Evolutionary conservation across 53 echinoderm and acorn worm genomes (phyloP).

Genomic region (Apostichopus leukothele): DNA sequence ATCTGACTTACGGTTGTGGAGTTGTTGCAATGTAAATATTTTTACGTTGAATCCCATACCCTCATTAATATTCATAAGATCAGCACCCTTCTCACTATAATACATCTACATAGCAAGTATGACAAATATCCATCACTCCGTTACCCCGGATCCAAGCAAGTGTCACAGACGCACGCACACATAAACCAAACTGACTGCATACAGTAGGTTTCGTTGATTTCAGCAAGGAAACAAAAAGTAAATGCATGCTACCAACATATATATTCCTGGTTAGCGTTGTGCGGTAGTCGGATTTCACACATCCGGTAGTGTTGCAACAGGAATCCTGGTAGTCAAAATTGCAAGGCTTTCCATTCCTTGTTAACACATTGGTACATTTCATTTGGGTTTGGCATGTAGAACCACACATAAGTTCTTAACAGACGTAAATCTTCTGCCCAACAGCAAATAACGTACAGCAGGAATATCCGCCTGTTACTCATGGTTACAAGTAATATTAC

Average conservation of each 20-base stretch:
- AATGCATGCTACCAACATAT: neutral
- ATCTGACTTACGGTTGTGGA: too few species aligned
- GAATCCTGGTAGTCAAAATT: too few species aligned
- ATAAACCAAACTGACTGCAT: neutral
- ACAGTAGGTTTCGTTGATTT: neutral
- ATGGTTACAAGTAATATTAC: slow-evolving; percentile 13
- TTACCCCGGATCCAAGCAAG: neutral
- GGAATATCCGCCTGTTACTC: neutral
- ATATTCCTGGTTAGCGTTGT: too few species aligned
- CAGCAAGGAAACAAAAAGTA: neutral
- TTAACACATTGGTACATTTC: too few species aligned
- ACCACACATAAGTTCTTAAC: slow-evolving; percentile 1
- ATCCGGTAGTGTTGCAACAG: too few species aligned
- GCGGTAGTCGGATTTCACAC: too few species aligned
- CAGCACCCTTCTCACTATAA: neutral
- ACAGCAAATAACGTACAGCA: slow-evolving; percentile 5
- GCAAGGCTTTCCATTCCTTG: too few species aligned
- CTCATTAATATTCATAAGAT: too few species aligned
- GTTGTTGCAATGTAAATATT: too few species aligned
- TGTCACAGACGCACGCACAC: neutral
- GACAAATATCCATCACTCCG: neutral
- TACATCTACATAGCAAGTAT: neutral
- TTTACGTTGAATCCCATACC: too few species aligned
- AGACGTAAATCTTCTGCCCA: slow-evolving; percentile 13
- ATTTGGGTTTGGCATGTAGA: neutral